Evolutionary conservation across 1,140 invertebrate genomes (phyloP).

Genomic region (Drosophila persimilis): DNA sequence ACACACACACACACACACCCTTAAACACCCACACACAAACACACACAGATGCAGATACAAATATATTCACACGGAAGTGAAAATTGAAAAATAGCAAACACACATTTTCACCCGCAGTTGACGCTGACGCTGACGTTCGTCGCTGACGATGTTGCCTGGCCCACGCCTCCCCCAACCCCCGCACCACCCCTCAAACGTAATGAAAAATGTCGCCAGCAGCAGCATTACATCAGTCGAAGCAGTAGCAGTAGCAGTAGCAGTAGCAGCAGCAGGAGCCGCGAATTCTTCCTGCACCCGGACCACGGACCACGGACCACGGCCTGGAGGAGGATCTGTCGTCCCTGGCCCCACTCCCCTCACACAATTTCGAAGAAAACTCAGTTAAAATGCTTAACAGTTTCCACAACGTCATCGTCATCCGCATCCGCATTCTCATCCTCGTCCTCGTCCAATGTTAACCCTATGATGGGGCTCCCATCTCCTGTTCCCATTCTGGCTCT

Average conservation of each 20-base stretch:
- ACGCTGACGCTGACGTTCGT: slow-evolving; percentile 13
- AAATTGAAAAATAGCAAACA: slow-evolving; percentile 81
- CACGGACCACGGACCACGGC: slow-evolving; percentile 23
- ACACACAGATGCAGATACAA: slow-evolving; percentile 16
- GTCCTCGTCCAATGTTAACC: slow-evolving; percentile 44
- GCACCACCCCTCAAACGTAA: slow-evolving; percentile 57
- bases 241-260: neutral
- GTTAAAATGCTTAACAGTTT: slow-evolving; percentile 78
- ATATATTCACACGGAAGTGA: slow-evolving; percentile 66
- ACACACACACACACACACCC: slow-evolving; percentile 18
- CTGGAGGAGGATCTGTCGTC: slow-evolving; percentile 29
- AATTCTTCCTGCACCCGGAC: slow-evolving; percentile 2
- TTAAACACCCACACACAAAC: slow-evolving; percentile 19
- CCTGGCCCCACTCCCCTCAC: slow-evolving; percentile 7
- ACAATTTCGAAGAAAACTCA: slow-evolving; percentile 66
- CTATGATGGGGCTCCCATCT: slow-evolving; percentile 34
- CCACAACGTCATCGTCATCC: slow-evolving; percentile 51
- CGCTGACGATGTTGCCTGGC: slow-evolving; percentile 8
- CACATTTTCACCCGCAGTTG: slow-evolving; percentile 62
- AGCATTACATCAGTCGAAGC: slow-evolving; percentile 17
- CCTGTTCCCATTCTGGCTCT: neutral
- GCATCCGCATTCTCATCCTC: slow-evolving; percentile 7
- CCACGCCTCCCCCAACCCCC: too few relatives aligned
- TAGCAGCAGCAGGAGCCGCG: neutral
- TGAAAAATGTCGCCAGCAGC: slow-evolving; percentile 73